These are phyloP conservation scores for Drosophila neonasuta DNA, from an alignment of 2,888 invertebrate genomes.

Conservation along the genomic window DNA sequence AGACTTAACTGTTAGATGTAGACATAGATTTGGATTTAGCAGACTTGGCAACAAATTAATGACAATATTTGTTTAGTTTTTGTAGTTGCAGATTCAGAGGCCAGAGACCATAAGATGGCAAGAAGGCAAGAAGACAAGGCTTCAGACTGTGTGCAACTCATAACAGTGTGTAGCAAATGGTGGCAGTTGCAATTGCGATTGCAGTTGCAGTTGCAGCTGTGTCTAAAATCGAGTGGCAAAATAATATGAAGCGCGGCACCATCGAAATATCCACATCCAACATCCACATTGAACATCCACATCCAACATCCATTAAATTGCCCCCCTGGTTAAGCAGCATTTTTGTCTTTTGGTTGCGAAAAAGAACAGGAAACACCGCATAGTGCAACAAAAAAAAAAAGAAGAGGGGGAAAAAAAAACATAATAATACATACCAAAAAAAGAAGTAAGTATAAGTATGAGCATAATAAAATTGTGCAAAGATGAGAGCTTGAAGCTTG, in stretches of 20 bases:
- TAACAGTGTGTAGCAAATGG: conserved; percentile 29
- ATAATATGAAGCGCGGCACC: conserved; percentile 48
- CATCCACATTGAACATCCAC: conserved; percentile 39
- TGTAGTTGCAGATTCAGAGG: conserved; percentile 7
- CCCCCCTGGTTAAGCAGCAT: conserved; percentile 69
- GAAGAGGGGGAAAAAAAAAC: conserved; percentile 30
- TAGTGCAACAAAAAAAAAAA: conserved; percentile 23
- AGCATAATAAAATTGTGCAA: conserved; percentile 51
- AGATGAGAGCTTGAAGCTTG: conserved; percentile 61
- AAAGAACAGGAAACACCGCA: conserved; percentile 73
- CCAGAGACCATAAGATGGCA: conserved; percentile 5
- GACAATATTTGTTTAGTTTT: background rate
- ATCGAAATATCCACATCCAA: background rate
- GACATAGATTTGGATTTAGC: background rate
- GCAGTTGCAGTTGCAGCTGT: conserved; percentile 70
- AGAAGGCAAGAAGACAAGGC: conserved; percentile 3
- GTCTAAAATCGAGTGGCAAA: conserved; percentile 50
- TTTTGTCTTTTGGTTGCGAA: conserved; percentile 70
- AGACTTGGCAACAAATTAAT: background rate
- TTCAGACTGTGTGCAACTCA: conserved; percentile 15
- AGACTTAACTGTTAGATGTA: background rate
- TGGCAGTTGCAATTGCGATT: conserved; percentile 27
- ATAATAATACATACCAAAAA: conserved; percentile 35
- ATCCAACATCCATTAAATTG: conserved; percentile 67
- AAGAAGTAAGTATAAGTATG: conserved; percentile 15